Conservation (phyloP, 2,113 vertebrate genomes). For the Glareola pratincola region DNA sequence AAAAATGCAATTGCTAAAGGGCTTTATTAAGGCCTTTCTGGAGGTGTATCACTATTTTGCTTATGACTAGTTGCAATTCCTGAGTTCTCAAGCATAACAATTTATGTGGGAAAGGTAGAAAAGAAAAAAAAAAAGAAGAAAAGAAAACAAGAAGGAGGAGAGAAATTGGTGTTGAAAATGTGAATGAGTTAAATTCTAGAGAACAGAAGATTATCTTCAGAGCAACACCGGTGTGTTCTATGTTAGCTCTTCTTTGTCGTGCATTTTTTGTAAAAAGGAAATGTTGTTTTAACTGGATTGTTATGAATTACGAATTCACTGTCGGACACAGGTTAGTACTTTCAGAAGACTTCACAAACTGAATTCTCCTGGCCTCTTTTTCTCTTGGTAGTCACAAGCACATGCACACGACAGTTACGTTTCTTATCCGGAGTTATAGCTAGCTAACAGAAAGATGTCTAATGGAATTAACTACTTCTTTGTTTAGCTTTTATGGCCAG, state of each 20-base stretch:
- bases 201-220: background rate
- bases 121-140: background rate
- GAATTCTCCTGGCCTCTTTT: background rate
- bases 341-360: background rate
- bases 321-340: background rate
- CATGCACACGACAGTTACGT: background rate
- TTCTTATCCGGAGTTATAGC: background rate
- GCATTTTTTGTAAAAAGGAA: background rate
- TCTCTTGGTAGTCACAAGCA: background rate
- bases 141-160: accelerated
- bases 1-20: background rate
- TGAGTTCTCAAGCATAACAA: background rate
- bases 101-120: background rate
- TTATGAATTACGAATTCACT: background rate
- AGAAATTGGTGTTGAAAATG: background rate
- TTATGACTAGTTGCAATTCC: background rate
- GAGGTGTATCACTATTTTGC: background rate
- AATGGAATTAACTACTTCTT: background rate
- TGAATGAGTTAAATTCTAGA: background rate
- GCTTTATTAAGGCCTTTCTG: background rate
- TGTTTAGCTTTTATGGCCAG: background rate
- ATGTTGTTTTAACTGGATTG: background rate
- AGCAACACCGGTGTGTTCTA: background rate
- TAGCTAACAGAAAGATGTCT: background rate
- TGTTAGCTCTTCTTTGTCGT: background rate